Conservation (phyloP, 2,888 invertebrate genomes). For the Cryptocephalus moraei region DNA sequence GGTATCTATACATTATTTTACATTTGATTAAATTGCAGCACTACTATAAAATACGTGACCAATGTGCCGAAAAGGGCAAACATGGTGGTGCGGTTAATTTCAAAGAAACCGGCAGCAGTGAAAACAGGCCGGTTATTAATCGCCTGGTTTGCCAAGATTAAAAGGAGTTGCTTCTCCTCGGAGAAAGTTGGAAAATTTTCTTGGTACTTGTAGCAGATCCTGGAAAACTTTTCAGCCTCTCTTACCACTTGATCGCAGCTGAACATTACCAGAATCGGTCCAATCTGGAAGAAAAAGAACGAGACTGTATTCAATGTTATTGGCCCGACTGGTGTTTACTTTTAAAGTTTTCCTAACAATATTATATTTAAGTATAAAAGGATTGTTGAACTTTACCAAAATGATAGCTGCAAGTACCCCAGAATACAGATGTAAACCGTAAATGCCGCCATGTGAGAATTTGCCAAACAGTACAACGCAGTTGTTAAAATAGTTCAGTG, state of each 20-base stretch:
- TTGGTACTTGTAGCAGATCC: conserved; percentile 8
- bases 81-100: conserved; percentile 9
- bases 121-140: conserved; percentile 5
- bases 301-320: neutral
- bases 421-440: too few species aligned
- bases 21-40: conserved; percentile 2
- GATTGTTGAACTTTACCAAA: too few species aligned
- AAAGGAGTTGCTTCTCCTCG: conserved; percentile 6
- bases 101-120: conserved; percentile 14
- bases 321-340: too few species aligned
- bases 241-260: conserved; percentile 1
- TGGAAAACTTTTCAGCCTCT: conserved; percentile 1
- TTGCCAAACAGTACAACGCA: too few species aligned
- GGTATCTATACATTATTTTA: neutral
- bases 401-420: too few species aligned
- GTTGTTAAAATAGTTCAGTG: too few species aligned
- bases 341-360: too few species aligned
- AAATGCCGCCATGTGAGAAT: too few species aligned
- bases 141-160: conserved; percentile 5
- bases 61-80: conserved; percentile 9
- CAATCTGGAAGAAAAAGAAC: neutral
- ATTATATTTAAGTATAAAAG: too few species aligned
- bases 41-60: conserved; percentile 9
- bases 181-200: conserved; percentile 5
- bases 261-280: conserved; percentile 3